A percentile compares a stretch with the other conserved stretches of the same genome.
phyloP scores from a whole-genome alignment of 2,797 vertebrate genomes.

The Silurus aristotelis region DNA sequence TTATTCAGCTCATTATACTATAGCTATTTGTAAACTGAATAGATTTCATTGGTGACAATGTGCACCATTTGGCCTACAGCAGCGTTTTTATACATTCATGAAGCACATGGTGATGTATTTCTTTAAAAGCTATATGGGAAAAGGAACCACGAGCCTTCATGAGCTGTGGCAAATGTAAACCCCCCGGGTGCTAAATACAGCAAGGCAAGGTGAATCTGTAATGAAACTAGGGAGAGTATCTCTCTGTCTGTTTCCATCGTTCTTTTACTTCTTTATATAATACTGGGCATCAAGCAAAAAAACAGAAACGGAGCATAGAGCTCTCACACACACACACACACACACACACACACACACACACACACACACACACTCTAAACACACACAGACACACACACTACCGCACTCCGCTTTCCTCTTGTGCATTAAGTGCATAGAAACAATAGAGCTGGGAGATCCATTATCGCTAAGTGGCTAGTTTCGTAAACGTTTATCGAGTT shows the following conservation, averaged over 20 bases:
- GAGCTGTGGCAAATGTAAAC: slow-evolving; percentile 49
- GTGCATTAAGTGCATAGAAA: slow-evolving; percentile 42
- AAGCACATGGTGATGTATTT: slow-evolving; percentile 19
- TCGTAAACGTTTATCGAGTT: slow-evolving; percentile 28
- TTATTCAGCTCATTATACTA: background rate
- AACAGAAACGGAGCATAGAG: slow-evolving; percentile 43
- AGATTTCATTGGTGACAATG: background rate
- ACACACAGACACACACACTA: slow-evolving; percentile 36
- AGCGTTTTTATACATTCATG: slow-evolving; percentile 11
- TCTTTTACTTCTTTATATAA: slow-evolving; percentile 53
- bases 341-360: slow-evolving; percentile 42
- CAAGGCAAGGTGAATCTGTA: slow-evolving; percentile 42
- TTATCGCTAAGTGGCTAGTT: slow-evolving; percentile 32
- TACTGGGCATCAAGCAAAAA: slow-evolving; percentile 43
- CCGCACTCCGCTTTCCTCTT: slow-evolving; percentile 13
- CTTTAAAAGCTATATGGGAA: background rate
- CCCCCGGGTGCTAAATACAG: slow-evolving; percentile 39
- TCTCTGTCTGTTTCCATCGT: background rate
- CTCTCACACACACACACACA: slow-evolving; percentile 47
- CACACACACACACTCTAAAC: slow-evolving; percentile 30
- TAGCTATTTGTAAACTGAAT: background rate
- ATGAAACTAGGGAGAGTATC: slow-evolving; percentile 37
- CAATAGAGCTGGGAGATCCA: slow-evolving; percentile 39
- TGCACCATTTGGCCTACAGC: background rate
- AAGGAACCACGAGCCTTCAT: slow-evolving; percentile 16